Percentiles rank a stretch among this genome's conserved stretches.
phyloP scores from a whole-genome alignment of 1,140 invertebrate species.

The Cardiocondyla obscurior region DNA sequence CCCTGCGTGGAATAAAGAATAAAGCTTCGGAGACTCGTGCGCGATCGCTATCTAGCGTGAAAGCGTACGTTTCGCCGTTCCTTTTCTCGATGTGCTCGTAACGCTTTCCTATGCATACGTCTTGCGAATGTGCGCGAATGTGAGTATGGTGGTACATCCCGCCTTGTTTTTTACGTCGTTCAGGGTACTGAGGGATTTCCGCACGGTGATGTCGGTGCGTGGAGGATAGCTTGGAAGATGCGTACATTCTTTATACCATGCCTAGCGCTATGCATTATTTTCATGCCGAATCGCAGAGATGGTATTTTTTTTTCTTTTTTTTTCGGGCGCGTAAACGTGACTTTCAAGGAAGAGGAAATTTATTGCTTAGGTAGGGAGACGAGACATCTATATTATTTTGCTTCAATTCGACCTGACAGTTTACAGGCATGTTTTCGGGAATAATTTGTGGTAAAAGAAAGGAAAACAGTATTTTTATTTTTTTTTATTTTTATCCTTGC shows the following conservation, averaged over 20 bases:
- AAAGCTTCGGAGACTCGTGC: slow-evolving; percentile 63
- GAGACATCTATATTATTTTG: slow-evolving; percentile 50
- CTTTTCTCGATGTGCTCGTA: not conserved
- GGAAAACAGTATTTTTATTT: not conserved
- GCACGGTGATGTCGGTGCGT: slow-evolving; percentile 30
- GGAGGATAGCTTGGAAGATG: slow-evolving; percentile 46
- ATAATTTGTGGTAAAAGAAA: not conserved
- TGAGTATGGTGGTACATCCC: not conserved
- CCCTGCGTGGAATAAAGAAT: slow-evolving; percentile 69
- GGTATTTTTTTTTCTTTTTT: too few relatives aligned
- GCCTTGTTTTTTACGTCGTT: slow-evolving; percentile 34
- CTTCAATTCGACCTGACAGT: slow-evolving; percentile 34
- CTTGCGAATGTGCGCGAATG: slow-evolving; percentile 3
- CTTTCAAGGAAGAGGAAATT: slow-evolving; percentile 29
- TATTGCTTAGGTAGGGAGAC: slow-evolving; percentile 27
- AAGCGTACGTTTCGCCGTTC: slow-evolving; percentile 57
- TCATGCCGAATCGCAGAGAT: slow-evolving; percentile 51
- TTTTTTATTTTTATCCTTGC: not conserved
- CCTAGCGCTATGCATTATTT: slow-evolving; percentile 60
- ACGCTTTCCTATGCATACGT: slow-evolving; percentile 42
- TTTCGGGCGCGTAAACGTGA: slow-evolving; percentile 30
- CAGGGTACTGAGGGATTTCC: slow-evolving; percentile 35
- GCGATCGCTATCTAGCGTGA: slow-evolving; percentile 69
- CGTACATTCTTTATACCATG: slow-evolving; percentile 63
- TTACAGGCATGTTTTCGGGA: slow-evolving; percentile 22